Conservation (phyloP, 2,113 vertebrate species). For the Raja brachyura region DNA sequence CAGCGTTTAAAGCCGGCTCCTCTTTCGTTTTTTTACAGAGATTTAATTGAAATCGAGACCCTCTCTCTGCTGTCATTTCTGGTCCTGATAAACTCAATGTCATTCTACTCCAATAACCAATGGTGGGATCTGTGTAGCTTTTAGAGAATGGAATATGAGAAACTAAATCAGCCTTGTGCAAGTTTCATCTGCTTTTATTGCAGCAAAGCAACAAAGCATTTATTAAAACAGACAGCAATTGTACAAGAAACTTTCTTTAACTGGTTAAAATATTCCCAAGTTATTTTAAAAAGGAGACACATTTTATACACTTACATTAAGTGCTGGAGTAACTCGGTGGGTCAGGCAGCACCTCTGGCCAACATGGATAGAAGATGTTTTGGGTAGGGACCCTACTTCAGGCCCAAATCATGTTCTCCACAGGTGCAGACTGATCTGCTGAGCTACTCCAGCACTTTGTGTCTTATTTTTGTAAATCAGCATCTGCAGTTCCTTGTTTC, state of each 20-base stretch:
- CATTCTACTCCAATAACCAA: neutral
- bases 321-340: too few species aligned
- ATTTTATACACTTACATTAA: too few species aligned
- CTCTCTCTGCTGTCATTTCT: neutral
- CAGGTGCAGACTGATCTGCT: too few species aligned
- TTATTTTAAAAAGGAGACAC: neutral
- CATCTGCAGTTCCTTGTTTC: too few species aligned
- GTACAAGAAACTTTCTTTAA: constrained; percentile 4
- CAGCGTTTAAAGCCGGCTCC: neutral
- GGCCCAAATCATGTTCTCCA: too few species aligned
- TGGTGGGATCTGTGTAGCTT: neutral
- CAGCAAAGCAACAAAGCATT: neutral
- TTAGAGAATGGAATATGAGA: neutral
- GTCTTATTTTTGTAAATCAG: too few species aligned
- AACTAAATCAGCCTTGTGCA: neutral
- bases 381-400: too few species aligned
- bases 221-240: neutral
- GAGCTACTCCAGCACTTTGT: too few species aligned
- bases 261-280: neutral
- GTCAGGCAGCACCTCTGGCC: too few species aligned
- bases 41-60: constrained; percentile 8
- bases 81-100: neutral
- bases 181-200: neutral
- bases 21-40: neutral
- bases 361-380: too few species aligned